phyloP scores from a whole-genome alignment of 1,140 invertebrate species.

The Oppia nitens region DNA sequence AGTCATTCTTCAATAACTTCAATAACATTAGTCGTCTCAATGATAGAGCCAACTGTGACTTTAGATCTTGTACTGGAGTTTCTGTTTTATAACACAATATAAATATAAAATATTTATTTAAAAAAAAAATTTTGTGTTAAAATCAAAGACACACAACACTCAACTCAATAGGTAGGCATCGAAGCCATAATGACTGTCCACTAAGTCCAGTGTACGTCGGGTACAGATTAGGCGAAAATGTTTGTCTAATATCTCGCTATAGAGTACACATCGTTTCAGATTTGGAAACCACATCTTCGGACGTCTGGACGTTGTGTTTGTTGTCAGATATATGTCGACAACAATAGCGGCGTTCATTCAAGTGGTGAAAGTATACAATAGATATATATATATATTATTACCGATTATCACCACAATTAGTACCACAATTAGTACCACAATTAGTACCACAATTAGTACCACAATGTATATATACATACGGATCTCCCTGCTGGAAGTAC shows the following conservation, averaged over 20 bases:
- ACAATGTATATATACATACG: constrained; percentile 5
- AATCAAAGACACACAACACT: constrained; percentile 15
- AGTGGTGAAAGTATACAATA: no score
- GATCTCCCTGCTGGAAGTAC: constrained; percentile 10
- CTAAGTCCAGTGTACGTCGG: constrained; percentile 53
- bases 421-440: no score
- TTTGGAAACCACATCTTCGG: constrained; percentile 62
- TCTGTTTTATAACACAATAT: no score
- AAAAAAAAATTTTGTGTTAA: constrained; percentile 14
- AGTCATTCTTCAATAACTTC: constrained; percentile 50
- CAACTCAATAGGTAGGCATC: constrained; percentile 68
- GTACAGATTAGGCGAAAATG: constrained; percentile 66
- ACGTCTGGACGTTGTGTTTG: constrained; percentile 1
- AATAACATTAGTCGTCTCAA: constrained; percentile 66
- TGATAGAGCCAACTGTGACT: constrained; percentile 56
- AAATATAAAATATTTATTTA: constrained; percentile 17
- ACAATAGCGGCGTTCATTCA: no score
- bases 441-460: no score
- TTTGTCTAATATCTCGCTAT: constrained; percentile 80
- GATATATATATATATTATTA: no score
- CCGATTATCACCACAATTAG: no score
- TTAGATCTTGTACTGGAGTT: constrained; percentile 71
- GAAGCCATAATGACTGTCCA: constrained; percentile 79
- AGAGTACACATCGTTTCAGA: constrained; percentile 58
- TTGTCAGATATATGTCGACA: not conserved